phyloP scores from a whole-genome alignment of 2,888 invertebrate species.

The Tenthredo scrophulariae region DNA sequence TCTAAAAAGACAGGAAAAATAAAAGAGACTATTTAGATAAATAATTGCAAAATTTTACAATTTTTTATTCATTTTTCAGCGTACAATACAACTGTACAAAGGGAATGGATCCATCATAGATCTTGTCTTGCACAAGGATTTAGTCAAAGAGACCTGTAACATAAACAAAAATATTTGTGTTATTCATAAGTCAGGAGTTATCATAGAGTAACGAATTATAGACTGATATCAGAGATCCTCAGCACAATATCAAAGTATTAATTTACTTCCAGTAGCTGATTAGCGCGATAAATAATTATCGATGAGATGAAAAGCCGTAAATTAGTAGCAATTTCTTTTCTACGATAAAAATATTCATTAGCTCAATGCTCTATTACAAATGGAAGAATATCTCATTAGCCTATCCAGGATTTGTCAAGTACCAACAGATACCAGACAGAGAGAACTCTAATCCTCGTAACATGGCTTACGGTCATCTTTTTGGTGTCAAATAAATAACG shows the following conservation, averaged over 20 bases:
- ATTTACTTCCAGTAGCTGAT: not conserved
- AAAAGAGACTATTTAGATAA: conserved; percentile 37
- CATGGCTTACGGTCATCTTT: not conserved
- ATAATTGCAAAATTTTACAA: conserved; percentile 53
- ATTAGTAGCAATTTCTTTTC: no score
- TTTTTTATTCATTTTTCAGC: conserved; percentile 66
- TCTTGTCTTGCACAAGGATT: conserved; percentile 65
- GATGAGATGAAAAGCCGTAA: not conserved
- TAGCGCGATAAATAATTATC: not conserved
- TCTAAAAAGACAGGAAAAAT: conserved; percentile 6
- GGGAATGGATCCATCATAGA: conserved; percentile 64
- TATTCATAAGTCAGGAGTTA: not conserved
- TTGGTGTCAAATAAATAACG: not conserved
- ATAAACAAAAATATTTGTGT: conserved; percentile 71
- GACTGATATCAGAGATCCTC: conserved; percentile 54
- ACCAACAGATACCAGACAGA: not conserved
- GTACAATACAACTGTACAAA: conserved; percentile 75
- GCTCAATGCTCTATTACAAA: not conserved
- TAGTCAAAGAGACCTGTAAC: conserved; percentile 89
- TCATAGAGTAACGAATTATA: conserved; percentile 27
- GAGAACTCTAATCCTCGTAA: not conserved
- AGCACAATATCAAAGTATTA: not conserved
- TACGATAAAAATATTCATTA: not conserved
- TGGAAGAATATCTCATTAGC: not conserved
- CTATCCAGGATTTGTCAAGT: not conserved